Conservation (phyloP, 2,888 invertebrate genomes). For the Caenorhabditis zanzibari region DNA sequence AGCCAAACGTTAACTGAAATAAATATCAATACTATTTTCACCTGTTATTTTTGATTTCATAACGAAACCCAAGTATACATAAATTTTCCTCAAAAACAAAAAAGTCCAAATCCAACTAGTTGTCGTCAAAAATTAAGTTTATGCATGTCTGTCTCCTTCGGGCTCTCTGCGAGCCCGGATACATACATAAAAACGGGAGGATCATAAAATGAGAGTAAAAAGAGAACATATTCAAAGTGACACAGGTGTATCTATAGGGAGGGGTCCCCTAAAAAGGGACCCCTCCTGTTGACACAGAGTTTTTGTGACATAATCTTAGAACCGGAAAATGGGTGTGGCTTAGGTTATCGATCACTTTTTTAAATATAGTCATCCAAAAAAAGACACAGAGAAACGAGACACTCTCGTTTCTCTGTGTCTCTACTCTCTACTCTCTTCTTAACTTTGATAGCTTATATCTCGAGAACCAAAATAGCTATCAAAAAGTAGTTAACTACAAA, state of each 20-base stretch:
- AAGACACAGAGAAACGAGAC: too few relatives aligned
- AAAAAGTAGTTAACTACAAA: too few relatives aligned
- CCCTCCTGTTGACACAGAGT: constrained; percentile 30
- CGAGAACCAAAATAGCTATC: too few relatives aligned
- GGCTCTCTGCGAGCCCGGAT: too few relatives aligned
- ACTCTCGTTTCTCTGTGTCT: too few relatives aligned
- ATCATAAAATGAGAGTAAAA: constrained; percentile 10
- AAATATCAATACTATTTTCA: too few relatives aligned
- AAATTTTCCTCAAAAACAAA: background rate
- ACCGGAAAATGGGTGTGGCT: background rate
- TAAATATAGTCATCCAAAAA: too few relatives aligned
- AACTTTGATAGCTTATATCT: too few relatives aligned
- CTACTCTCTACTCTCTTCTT: too few relatives aligned
- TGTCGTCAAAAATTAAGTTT: constrained; percentile 45
- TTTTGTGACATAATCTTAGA: constrained; percentile 39
- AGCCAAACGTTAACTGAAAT: too few relatives aligned
- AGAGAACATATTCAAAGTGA: constrained; percentile 26
- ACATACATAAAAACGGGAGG: background rate
- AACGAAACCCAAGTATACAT: background rate
- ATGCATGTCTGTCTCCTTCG: background rate
- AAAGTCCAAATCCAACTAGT: background rate
- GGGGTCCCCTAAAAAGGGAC: background rate
- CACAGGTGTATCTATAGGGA: constrained; percentile 14
- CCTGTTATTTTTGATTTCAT: too few relatives aligned
- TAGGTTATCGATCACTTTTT: too few relatives aligned